Conservation (phyloP, 2,797 vertebrate species). For the Danio kyathit region DNA sequence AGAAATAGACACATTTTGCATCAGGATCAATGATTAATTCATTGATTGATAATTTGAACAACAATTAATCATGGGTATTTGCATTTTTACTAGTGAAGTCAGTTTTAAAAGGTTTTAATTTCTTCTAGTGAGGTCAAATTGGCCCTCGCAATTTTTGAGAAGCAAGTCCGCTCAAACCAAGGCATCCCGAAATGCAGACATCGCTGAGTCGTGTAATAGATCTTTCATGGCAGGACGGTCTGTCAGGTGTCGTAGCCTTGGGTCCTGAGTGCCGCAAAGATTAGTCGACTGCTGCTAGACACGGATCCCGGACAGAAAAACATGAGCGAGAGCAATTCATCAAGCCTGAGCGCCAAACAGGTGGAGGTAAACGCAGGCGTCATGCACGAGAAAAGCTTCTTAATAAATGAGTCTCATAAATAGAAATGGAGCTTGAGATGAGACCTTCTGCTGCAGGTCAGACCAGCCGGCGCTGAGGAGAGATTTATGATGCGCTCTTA, state of each 20-base stretch:
- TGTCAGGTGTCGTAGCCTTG: constrained; percentile 26
- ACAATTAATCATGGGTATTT: too few relatives aligned
- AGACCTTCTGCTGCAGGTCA: constrained; percentile 66
- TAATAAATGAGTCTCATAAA: constrained; percentile 74
- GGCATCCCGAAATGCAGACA: constrained; percentile 11
- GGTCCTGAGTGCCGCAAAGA: constrained; percentile 36
- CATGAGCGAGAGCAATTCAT: constrained; percentile 63
- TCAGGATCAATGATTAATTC: too few relatives aligned
- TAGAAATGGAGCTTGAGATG: constrained; percentile 69
- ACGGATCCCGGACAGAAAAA: constrained; percentile 56
- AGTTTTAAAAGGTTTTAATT: neutral
- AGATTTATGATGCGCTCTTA: constrained; percentile 64
- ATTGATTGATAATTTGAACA: too few relatives aligned
- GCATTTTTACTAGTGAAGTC: neutral
- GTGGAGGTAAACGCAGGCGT: constrained; percentile 72
- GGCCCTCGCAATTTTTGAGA: neutral
- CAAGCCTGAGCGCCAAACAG: constrained; percentile 65
- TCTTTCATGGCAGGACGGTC: constrained; percentile 42
- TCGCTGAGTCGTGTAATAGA: constrained; percentile 7
- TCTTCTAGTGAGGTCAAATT: neutral
- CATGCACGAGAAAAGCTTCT: constrained; percentile 70
- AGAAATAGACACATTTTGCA: too few relatives aligned
- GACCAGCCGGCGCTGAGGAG: constrained; percentile 55
- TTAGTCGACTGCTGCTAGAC: constrained; percentile 45
- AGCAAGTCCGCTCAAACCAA: constrained; percentile 9